Evolutionary conservation across 2,797 vertebrate species (phyloP).

Genomic region (Ambastaia sidthimunki): DNA sequence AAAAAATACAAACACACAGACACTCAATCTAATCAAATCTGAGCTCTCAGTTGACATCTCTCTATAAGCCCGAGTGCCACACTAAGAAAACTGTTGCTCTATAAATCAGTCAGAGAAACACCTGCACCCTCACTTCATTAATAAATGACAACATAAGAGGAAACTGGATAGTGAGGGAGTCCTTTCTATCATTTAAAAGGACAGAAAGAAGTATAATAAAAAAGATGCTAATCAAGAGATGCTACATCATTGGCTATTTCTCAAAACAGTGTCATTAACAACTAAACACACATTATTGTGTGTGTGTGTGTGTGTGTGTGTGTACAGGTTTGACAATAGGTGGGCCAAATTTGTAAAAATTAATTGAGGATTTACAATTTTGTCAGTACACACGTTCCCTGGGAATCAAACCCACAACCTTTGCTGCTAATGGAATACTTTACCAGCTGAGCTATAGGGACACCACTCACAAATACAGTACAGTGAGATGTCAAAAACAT

Average conservation of each 20-base stretch:
- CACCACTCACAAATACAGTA: no score
- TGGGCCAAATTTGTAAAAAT: no score
- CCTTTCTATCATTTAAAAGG: slow-evolving; percentile 11
- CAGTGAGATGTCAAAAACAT: no score
- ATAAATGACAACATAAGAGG: slow-evolving; percentile 18
- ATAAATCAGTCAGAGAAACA: no score
- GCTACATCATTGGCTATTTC: not conserved
- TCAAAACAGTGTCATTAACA: not conserved
- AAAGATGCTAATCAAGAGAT: not conserved
- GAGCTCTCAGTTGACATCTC: slow-evolving; percentile 39
- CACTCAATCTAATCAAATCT: slow-evolving; percentile 57
- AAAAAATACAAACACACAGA: slow-evolving; percentile 3
- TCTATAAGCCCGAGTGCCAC: slow-evolving; percentile 55
- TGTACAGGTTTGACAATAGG: not conserved
- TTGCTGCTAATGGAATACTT: no score
- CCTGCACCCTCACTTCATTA: slow-evolving; percentile 15
- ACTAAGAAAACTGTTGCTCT: slow-evolving; percentile 40
- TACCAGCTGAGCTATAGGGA: no score
- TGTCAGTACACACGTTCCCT: no score
- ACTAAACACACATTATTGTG: not conserved
- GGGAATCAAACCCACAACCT: no score
- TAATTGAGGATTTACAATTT: no score
- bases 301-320: not conserved
- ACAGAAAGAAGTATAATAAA: not conserved
- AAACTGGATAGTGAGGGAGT: slow-evolving; percentile 3